Conservation (phyloP, 2,113 vertebrate genomes). For the Daboia siamensis region DNA sequence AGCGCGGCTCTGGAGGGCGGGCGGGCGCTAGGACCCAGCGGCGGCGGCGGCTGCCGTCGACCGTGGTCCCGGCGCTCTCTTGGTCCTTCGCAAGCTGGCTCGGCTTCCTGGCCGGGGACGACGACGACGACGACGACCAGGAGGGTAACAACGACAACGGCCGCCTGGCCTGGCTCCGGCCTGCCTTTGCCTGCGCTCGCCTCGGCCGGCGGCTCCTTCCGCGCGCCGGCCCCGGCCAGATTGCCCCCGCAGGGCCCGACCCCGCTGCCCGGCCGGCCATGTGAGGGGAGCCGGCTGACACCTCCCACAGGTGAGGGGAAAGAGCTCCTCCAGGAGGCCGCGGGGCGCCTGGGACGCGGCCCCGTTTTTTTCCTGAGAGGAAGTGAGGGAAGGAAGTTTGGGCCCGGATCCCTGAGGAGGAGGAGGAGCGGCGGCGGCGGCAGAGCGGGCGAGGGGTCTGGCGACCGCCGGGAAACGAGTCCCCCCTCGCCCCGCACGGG, state of each 20-base stretch:
- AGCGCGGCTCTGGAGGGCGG: background rate
- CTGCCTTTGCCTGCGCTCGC: background rate
- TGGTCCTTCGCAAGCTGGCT: conserved; percentile 6
- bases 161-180: background rate
- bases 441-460: background rate
- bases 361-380: background rate
- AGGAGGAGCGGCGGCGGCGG: background rate
- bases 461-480: background rate
- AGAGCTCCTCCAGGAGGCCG: background rate
- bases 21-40: conserved; percentile 50
- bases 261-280: conserved; percentile 38
- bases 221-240: conserved; percentile 17
- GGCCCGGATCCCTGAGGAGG: background rate
- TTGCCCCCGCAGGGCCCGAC: conserved; percentile 2
- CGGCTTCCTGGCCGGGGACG: conserved; percentile 12
- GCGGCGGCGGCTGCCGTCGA: conserved; percentile 2
- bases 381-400: background rate
- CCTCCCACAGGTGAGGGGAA: conserved; percentile 18
- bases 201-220: background rate
- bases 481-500: background rate
- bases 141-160: conserved; percentile 31
- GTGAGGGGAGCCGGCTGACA: conserved; percentile 46
- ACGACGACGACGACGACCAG: background rate
- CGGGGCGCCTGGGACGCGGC: background rate
- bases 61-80: background rate